phyloP scores from a whole-genome alignment of 2,888 invertebrate genomes.

The Cinara cedri region DNA sequence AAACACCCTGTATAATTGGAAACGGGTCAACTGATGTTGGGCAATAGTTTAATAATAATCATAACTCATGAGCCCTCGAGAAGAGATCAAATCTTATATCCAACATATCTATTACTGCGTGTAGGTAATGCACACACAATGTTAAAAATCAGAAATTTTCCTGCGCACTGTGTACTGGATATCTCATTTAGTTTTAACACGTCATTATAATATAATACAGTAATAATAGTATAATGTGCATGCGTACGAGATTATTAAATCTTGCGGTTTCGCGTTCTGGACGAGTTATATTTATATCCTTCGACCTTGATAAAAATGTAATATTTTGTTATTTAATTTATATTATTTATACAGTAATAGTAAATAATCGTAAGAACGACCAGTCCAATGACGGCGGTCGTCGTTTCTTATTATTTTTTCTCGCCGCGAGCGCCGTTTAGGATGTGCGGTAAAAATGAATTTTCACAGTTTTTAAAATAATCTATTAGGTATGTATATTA shows the following conservation, averaged over 20 bases:
- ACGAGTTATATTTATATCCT: constrained; percentile 38
- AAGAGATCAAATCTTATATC: constrained; percentile 50
- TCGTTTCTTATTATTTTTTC: not conserved
- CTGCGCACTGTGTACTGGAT: not conserved
- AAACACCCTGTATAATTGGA: constrained; percentile 1
- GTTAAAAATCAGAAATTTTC: constrained; percentile 22
- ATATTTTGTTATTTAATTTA: constrained; percentile 31
- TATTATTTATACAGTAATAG: constrained; percentile 21
- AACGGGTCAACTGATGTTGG: constrained; percentile 35
- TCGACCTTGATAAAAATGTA: constrained; percentile 17
- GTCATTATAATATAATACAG: constrained; percentile 19
- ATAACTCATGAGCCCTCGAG: constrained; percentile 38
- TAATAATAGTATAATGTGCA: not conserved
- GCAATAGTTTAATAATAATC: constrained; percentile 28
- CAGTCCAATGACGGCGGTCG: not conserved
- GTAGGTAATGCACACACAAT: not conserved
- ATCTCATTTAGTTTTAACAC: constrained; percentile 38
- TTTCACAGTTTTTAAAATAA: constrained; percentile 23
- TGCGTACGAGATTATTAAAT: constrained; percentile 27
- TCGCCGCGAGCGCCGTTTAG: no score
- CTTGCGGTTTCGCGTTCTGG: constrained; percentile 42
- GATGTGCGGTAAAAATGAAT: not conserved
- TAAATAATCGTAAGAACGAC: constrained; percentile 9
- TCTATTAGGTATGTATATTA: no score
- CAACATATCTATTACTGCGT: constrained; percentile 1